A percentile compares a stretch with the other conserved stretches of the same genome.
These are phyloP conservation scores for Osmerus mordax DNA, from an alignment of 2,113 vertebrate genomes.

Conservation along the genomic window DNA sequence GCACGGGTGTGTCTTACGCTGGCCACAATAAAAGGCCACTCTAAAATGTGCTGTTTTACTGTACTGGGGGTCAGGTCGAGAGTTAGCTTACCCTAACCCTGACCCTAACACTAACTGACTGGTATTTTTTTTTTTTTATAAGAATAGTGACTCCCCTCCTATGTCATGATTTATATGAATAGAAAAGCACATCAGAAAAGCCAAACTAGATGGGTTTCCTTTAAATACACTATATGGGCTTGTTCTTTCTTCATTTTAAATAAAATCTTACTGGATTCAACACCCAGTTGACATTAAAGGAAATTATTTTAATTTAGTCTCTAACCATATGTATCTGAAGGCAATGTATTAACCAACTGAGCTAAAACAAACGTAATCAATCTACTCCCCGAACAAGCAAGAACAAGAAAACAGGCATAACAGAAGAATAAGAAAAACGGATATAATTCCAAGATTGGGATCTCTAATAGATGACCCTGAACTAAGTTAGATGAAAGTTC, in stretches of 20 bases:
- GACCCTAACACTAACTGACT: too few relatives aligned
- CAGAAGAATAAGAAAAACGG: too few relatives aligned
- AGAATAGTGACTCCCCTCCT: conserved; percentile 13
- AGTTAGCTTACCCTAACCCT: too few relatives aligned
- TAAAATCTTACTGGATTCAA: conserved; percentile 21
- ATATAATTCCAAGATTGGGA: too few relatives aligned
- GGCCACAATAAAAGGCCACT: too few relatives aligned
- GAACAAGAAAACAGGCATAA: too few relatives aligned
- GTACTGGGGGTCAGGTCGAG: too few relatives aligned
- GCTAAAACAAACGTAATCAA: neutral
- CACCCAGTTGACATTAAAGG: conserved; percentile 33
- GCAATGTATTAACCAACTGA: neutral
- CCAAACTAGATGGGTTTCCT: conserved; percentile 22
- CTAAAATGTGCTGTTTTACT: too few relatives aligned
- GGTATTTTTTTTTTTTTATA: neutral
- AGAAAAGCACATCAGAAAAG: conserved; percentile 10
- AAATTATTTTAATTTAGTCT: conserved; percentile 20
- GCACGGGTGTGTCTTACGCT: too few relatives aligned
- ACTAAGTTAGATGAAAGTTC: too few relatives aligned
- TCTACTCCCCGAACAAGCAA: too few relatives aligned
- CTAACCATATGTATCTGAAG: neutral
- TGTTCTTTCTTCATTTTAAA: conserved; percentile 28
- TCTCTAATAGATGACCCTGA: too few relatives aligned
- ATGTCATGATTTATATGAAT: conserved; percentile 1
- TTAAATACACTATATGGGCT: conserved; percentile 16